Evolutionary conservation across 2,888 invertebrate genomes (phyloP).

Genomic region (Myathropa florea): DNA sequence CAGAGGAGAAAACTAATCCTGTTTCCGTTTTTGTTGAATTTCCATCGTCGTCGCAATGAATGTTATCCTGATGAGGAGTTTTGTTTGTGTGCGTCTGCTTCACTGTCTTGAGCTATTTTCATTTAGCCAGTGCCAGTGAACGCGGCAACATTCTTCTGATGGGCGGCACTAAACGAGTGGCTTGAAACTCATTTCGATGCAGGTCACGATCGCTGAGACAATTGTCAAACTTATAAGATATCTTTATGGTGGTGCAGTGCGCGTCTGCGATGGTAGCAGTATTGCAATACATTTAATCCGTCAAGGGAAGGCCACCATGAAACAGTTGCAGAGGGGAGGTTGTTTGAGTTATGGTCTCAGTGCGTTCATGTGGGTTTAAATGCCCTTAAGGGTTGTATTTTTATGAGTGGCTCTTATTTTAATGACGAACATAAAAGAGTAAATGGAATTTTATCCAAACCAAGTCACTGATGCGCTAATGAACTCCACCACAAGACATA

Average conservation of each 20-base stretch:
- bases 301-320: background rate
- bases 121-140: background rate
- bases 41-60: slow-evolving; percentile 16
- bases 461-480: background rate
- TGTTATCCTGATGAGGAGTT: slow-evolving; percentile 28
- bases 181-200: background rate
- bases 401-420: slow-evolving; percentile 58
- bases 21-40: slow-evolving; percentile 15
- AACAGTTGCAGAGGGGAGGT: too few species aligned
- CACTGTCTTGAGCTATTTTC: slow-evolving; percentile 1
- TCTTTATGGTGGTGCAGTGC: slow-evolving; percentile 6
- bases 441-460: background rate
- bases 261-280: background rate
- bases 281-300: background rate
- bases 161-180: background rate
- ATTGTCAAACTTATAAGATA: slow-evolving; percentile 26
- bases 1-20: slow-evolving; percentile 1
- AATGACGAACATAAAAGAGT: slow-evolving; percentile 19
- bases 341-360: background rate
- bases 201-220: slow-evolving; percentile 15
- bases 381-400: slow-evolving; percentile 56
- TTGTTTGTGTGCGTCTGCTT: slow-evolving; percentile 7
- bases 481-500: background rate
- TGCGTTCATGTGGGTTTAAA: slow-evolving; percentile 1
- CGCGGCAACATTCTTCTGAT: background rate